Conservation (phyloP, 2,113 vertebrate species). For the Chroicocephalus ridibundus region DNA sequence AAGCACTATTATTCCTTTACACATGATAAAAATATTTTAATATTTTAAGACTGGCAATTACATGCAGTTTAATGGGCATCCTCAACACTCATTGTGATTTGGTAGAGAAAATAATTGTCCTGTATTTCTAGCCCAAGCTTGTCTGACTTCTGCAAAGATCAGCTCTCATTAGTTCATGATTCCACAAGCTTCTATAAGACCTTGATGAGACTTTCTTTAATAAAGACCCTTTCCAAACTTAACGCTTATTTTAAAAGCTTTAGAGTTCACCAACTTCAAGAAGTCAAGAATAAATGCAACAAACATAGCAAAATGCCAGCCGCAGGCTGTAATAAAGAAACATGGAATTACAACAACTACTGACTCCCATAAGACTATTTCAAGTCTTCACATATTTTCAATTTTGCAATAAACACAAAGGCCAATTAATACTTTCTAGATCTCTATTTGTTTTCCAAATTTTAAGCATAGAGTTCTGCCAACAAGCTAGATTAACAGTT, state of each 20-base stretch:
- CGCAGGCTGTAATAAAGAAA: neutral
- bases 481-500: neutral
- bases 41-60: neutral
- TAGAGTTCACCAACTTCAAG: neutral
- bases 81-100: neutral
- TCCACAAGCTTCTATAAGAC: neutral
- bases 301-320: neutral
- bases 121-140: constrained; percentile 8
- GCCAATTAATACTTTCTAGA: neutral
- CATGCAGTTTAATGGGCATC: neutral
- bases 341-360: neutral
- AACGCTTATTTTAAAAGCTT: constrained; percentile 3
- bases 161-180: neutral
- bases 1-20: neutral
- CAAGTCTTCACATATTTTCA: neutral
- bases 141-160: neutral
- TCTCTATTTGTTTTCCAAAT: neutral
- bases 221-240: neutral
- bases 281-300: neutral
- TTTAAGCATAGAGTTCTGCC: neutral
- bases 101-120: constrained; percentile 14
- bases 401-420: neutral
- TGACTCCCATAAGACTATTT: neutral
- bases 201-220: neutral
- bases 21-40: constrained; percentile 5